phyloP scores from a whole-genome alignment of 2,797 vertebrate genomes.

The Manis crassicaudata region DNA sequence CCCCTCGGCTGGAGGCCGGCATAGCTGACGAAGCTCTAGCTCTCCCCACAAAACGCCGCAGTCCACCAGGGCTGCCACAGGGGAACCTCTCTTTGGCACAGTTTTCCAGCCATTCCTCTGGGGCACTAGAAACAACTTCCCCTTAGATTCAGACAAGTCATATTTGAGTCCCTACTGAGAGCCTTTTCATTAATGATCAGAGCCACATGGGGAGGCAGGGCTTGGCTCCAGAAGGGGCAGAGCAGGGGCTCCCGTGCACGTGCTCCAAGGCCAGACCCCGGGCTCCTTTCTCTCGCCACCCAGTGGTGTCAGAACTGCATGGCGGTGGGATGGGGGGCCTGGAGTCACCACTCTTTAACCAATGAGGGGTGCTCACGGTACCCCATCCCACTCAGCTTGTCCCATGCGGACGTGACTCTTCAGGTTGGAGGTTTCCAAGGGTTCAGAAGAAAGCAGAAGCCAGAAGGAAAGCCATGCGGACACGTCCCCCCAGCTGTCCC shows the following conservation, averaged over 20 bases:
- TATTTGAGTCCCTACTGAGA: background rate
- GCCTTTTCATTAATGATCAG: background rate
- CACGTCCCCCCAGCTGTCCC: rapidly evolving
- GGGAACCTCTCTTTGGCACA: background rate
- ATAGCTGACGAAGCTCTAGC: rapidly evolving
- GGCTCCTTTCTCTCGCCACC: no score
- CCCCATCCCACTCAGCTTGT: background rate
- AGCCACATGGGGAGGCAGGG: background rate
- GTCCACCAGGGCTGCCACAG: rapidly evolving
- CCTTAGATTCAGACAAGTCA: background rate
- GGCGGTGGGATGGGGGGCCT: rapidly evolving
- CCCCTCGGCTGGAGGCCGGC: background rate
- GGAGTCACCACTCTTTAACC: background rate
- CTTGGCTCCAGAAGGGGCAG: no score
- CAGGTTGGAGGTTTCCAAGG: background rate
- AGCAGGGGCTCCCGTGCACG: rapidly evolving
- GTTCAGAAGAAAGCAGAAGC: background rate
- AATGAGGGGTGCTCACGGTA: rapidly evolving
- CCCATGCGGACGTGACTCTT: background rate
- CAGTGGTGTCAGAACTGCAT: background rate
- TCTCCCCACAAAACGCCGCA: background rate
- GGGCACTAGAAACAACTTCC: background rate
- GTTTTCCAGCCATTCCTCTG: background rate
- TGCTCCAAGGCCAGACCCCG: background rate
- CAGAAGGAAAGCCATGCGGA: background rate